Percentiles rank a stretch among this genome's conserved stretches.
phyloP scores from a whole-genome alignment of 2,797 vertebrate species.

The Morus bassanus region DNA sequence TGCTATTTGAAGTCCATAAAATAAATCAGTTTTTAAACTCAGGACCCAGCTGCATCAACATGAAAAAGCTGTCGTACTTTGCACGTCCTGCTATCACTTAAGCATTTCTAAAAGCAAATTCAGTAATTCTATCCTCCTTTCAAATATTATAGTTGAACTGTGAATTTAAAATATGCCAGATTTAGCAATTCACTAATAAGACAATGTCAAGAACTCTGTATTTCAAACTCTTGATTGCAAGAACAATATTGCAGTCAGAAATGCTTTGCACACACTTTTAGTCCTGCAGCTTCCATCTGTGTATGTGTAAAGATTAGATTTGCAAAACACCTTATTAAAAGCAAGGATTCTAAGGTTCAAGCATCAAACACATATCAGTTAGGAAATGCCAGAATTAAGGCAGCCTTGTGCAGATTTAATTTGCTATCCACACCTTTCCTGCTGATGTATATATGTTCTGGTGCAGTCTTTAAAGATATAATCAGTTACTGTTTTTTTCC shows the following conservation, averaged over 20 bases:
- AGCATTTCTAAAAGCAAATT: not conserved
- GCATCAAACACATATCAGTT: not conserved
- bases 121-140: constrained; percentile 16
- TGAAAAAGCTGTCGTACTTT: not conserved
- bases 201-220: not conserved
- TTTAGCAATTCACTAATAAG: not conserved
- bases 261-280: not conserved
- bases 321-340: not conserved
- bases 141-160: not conserved
- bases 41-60: not conserved
- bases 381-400: not conserved
- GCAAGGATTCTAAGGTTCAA: not conserved
- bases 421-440: not conserved
- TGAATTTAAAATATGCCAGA: not conserved
- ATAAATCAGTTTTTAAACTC: not conserved
- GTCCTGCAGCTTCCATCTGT: not conserved
- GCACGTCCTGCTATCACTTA: not conserved
- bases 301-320: not conserved
- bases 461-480: not conserved
- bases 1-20: not conserved
- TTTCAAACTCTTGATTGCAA: not conserved
- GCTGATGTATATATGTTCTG: not conserved
- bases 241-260: not conserved
- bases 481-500: not conserved
- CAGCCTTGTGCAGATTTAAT: not conserved